Conservation (phyloP, 2,113 vertebrate species). For the Zapornia atra region DNA sequence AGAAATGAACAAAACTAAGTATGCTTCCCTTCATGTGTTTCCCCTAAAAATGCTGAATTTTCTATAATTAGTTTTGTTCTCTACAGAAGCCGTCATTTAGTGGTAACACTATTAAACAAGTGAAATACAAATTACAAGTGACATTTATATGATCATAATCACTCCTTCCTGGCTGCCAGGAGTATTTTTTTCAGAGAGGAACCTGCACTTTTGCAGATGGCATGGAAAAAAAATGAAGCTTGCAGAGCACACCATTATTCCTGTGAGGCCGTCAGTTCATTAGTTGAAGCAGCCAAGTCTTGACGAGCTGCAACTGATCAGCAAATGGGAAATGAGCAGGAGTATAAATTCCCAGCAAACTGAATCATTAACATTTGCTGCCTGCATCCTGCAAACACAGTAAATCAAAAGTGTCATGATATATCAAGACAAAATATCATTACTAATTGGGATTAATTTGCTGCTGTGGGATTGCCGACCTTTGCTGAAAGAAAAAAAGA, state of each 20-base stretch:
- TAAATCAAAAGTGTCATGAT: conserved; percentile 84
- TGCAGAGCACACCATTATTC: conserved; percentile 76
- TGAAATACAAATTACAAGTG: conserved; percentile 79
- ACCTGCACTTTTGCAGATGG: conserved; percentile 80
- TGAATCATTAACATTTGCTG: conserved; percentile 85
- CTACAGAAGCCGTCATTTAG: conserved; percentile 70
- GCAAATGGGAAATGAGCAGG: conserved; percentile 84
- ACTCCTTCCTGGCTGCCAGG: conserved; percentile 71
- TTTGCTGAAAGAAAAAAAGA: conserved; percentile 68
- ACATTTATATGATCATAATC: conserved; percentile 81
- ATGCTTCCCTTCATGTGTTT: conserved; percentile 58
- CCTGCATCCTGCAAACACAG: conserved; percentile 78
- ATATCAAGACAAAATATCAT: conserved; percentile 84
- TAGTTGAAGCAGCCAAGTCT: conserved; percentile 79
- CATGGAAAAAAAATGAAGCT: conserved; percentile 61
- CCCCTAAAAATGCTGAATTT: conserved; percentile 58
- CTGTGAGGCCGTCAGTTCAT: conserved; percentile 78
- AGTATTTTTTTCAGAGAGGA: conserved; percentile 67
- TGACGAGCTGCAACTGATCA: conserved; percentile 79
- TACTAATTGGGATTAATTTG: conserved; percentile 88
- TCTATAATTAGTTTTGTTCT: conserved; percentile 76
- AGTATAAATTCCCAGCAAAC: conserved; percentile 82
- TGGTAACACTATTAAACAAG: conserved; percentile 75
- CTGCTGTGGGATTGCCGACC: conserved; percentile 77
- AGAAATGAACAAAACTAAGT: conserved; percentile 66